A percentile compares a stretch with the other conserved stretches of the same genome.
These are phyloP conservation scores for Thamnophis elegans DNA, from an alignment of 2,797 vertebrate genomes.

Conservation along the genomic window DNA sequence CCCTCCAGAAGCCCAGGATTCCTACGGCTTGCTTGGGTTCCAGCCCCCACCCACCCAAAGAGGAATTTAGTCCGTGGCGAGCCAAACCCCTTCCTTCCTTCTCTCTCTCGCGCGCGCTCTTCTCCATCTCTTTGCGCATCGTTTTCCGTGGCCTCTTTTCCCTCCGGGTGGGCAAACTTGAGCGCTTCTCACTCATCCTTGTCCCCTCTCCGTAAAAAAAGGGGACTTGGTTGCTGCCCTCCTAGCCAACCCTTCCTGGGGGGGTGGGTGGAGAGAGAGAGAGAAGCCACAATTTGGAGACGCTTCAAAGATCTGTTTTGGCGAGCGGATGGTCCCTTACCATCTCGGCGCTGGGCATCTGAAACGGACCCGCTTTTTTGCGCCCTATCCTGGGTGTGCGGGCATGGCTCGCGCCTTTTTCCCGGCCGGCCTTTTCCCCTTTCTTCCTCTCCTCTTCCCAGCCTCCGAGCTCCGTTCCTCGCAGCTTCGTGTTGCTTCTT, in stretches of 20 bases:
- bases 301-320: neutral
- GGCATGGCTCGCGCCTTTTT: neutral
- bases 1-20: no score
- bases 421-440: neutral
- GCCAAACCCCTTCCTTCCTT: neutral
- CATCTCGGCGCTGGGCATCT: neutral
- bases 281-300: neutral
- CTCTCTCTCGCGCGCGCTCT: neutral
- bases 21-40: neutral
- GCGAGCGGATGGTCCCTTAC: neutral
- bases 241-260: no score
- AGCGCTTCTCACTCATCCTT: neutral
- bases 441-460: no score
- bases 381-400: neutral
- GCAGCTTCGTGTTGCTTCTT: neutral
- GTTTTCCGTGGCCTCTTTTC: neutral
- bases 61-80: conserved; percentile 1
- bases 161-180: neutral
- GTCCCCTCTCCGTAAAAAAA: neutral
- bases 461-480: no score
- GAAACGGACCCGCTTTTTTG: neutral
- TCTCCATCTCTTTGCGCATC: no score
- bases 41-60: no score
- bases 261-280: fast-evolving
- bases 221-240: neutral